Percentiles rank a stretch among this genome's conserved stretches.
phyloP scores from a whole-genome alignment of 2,888 invertebrate genomes.

The Caenorhabditis virilis region DNA sequence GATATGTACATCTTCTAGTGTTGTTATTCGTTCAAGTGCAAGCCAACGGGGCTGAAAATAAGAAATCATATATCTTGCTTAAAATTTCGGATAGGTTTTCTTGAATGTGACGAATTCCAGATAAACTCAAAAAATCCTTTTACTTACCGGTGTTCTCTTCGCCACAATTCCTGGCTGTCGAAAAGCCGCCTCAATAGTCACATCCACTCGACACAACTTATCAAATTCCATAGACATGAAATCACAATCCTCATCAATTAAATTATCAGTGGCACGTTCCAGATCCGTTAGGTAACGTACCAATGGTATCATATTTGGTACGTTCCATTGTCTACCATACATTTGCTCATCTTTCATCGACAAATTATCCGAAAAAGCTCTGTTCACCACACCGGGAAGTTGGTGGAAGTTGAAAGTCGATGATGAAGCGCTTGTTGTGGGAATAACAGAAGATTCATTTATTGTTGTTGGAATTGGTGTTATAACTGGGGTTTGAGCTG shows the following conservation, averaged over 20 bases:
- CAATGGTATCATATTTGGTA: conserved; percentile 3
- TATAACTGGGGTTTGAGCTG: not conserved
- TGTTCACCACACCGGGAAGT: conserved; percentile 1
- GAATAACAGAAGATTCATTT: not conserved
- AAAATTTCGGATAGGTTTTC: not conserved
- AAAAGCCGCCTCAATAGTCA: conserved; percentile 58
- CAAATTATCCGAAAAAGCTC: conserved; percentile 20
- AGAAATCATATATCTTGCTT: not conserved
- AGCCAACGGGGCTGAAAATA: conserved; percentile 56
- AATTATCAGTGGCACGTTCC: conserved; percentile 47
- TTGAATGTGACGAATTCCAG: no score
- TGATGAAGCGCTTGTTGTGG: conserved; percentile 3
- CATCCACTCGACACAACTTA: conserved; percentile 55
- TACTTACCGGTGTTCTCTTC: conserved; percentile 52
- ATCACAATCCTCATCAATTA: conserved; percentile 46
- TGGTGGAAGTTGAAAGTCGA: not conserved
- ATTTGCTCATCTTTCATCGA: conserved; percentile 18
- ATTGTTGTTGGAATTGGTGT: not conserved
- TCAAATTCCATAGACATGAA: conserved; percentile 52
- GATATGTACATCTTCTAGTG: conserved; percentile 59
- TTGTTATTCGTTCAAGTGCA: conserved; percentile 51
- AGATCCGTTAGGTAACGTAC: conserved; percentile 20
- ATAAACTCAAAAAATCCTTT: no score
- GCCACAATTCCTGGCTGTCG: conserved; percentile 55
- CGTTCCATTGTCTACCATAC: not conserved